Percentiles rank a stretch among this genome's conserved stretches.
Conservation (phyloP, 2,888 invertebrate genomes). For the Acanthosoma haemorrhoidale region DNA sequence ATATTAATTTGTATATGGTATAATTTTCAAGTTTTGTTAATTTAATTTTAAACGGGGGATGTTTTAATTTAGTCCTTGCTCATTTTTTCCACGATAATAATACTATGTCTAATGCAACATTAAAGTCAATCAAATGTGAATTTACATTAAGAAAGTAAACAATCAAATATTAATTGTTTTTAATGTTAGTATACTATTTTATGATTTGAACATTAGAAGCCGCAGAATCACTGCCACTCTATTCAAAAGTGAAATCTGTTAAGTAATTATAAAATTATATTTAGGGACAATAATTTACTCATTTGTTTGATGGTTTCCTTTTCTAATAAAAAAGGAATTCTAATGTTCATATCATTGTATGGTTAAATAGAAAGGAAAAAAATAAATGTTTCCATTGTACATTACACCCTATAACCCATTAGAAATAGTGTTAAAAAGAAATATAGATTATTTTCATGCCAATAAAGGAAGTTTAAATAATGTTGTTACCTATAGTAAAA, state of each 20-base stretch:
- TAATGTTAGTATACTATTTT: constrained; percentile 26
- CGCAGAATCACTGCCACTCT: constrained; percentile 33
- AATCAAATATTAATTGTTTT: constrained; percentile 33
- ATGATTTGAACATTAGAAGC: constrained; percentile 34
- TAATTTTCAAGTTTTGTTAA: not conserved
- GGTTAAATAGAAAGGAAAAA: not conserved
- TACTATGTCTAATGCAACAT: constrained; percentile 18
- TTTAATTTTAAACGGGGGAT: constrained; percentile 29
- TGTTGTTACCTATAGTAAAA: constrained; percentile 37
- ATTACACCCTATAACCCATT: constrained; percentile 30
- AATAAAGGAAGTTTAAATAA: constrained; percentile 35
- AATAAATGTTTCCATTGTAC: constrained; percentile 28
- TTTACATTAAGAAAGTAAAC: constrained; percentile 32
- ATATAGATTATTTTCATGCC: constrained; percentile 39
- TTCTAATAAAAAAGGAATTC: constrained; percentile 4
- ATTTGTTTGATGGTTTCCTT: not conserved
- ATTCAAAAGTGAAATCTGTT: not conserved
- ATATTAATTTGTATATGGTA: constrained; percentile 22
- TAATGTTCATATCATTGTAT: constrained; percentile 31
- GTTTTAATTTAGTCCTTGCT: constrained; percentile 31
- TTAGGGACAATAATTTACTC: constrained; percentile 28
- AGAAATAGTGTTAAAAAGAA: constrained; percentile 29
- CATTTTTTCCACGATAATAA: constrained; percentile 23
- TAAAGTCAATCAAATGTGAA: constrained; percentile 31
- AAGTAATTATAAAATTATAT: constrained; percentile 4